Base-by-base conservation (phyloP, 2,888 invertebrate genomes). In the Pasiphila rectangulata region DNA sequence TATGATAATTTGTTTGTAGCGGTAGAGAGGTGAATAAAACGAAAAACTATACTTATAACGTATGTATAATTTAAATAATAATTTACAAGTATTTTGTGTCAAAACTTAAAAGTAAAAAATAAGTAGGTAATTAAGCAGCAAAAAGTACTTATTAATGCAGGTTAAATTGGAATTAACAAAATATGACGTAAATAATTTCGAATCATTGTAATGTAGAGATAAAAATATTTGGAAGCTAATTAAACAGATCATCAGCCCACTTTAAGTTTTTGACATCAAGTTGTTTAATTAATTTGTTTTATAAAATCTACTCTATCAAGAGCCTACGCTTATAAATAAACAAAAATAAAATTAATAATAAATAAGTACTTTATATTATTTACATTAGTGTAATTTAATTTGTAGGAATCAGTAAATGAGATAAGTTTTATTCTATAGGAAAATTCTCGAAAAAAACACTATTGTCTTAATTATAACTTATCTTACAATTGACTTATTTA, bases 31-130 rank as follows among this genome's bases (percentile, higher is more conserved):
- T 4, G 15, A 53, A 69, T 67, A 61, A 77, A 75, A 72, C 53
- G 51, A 46, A 46, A 17, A 44, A 45, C 17, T 69, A 57, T 66
- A 69, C 75, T 79, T 75, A 67, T 71, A 76, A 75, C 69, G 67
- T 69, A 73, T 75, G 69, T 76, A 75, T 79, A 79, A 75, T 79
- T 73, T 71, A 74, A 67, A 75, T 59, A 70, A 72, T 76, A 75
- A 71, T 75, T 71, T 76, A 77, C 74, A 77, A 63, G 65, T 69
- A 64, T 27, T 36, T 47, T 21, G n/a, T 32, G 9, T 34, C 20
- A 37, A 27, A 38, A 5, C 13, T 24, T n/a, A 39, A 27, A 15
- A 23, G 16, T 32, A 10, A 32, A 32, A 19, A 16, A n/a, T n/a
- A n/a, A n/a, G n/a, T n/a, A n/a, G n/a, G n/a, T n/a, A n/a, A n/a